Evolutionary conservation across 2,113 vertebrate genomes (phyloP), one percentile per base, ranked within the genome.

Genomic region (Grus americana): DNA sequence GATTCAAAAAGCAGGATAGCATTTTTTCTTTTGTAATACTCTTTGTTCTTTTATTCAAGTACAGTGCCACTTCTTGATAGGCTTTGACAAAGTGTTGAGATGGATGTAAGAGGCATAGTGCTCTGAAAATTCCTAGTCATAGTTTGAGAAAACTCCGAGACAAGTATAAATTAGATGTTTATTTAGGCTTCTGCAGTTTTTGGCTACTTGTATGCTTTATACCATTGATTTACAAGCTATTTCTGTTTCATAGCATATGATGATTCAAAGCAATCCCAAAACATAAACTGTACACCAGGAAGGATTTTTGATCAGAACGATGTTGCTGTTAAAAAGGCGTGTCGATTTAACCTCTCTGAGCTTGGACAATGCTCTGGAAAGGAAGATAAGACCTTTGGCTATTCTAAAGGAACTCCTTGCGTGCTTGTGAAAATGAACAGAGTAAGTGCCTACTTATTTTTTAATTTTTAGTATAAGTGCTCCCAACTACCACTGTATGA

Each of bases 391-490:
- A 97, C 55, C 62, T 99, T 99, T 83, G 99, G 99, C 70, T 99
- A 99, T 92, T 97, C 98, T 80, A 98, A 97, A 82, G 99, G 99
- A 83, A 97, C 96, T 55, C 99, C 99, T 22, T 99, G 99, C 30
- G 94, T 99, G 86, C 97, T 99, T 95, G 98, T 99, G 91, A 99
- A 99, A 97, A 98, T 99, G 98, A 99, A 99, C 97, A 98, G 99
- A 98, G 99, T 99, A 98, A 97, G 99, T 98, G 84, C 59, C 54
- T 76, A 17, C 36, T 94, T 66, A 4, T 24, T 54, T 90, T 93
- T 54, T 55, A 46, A 20, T 52, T 65, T 16, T 54, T 66, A 36
- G 14, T 42, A 3, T 36, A 49, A 71, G 55, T 21, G 36, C 52
- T 91, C 10, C 17, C 13, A 71, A 2, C 61, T 72, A 46, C 11